phyloP scores from a whole-genome alignment of 2,797 vertebrate genomes.

The Tokudaia tokunoshimensis region DNA sequence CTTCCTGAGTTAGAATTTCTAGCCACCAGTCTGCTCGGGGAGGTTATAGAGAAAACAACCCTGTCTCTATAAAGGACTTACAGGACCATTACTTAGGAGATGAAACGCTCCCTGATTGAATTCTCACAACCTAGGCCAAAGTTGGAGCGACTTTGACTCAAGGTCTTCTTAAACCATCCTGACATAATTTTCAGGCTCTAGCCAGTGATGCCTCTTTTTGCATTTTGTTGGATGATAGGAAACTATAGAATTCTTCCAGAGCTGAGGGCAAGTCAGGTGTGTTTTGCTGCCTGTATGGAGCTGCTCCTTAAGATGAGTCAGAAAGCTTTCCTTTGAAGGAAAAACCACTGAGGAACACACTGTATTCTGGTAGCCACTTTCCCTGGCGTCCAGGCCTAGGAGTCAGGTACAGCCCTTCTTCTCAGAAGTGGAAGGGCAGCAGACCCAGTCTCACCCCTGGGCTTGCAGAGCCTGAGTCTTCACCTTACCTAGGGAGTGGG shows the following conservation, averaged over 20 bases:
- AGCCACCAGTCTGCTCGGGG: slow-evolving; percentile 1
- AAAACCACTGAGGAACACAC: slow-evolving; percentile 34
- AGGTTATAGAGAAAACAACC: slow-evolving; percentile 43
- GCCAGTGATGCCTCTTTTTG: background rate
- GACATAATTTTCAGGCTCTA: background rate
- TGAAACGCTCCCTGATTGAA: slow-evolving; percentile 43
- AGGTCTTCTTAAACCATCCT: background rate
- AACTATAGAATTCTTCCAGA: background rate
- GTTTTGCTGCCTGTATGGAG: background rate
- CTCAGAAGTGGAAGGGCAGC: background rate
- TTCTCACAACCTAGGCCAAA: slow-evolving; percentile 28
- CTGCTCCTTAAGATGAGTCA: slow-evolving; percentile 54
- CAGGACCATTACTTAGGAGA: slow-evolving; percentile 2
- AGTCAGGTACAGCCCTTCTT: slow-evolving; percentile 15
- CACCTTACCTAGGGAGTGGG: background rate
- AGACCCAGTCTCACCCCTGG: background rate
- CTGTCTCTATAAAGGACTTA: slow-evolving; percentile 4
- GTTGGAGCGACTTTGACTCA: background rate
- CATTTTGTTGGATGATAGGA: background rate
- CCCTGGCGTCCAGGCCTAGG: slow-evolving; percentile 43
- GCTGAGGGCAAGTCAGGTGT: slow-evolving; percentile 31
- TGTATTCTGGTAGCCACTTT: slow-evolving; percentile 24
- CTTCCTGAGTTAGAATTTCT: slow-evolving; percentile 62
- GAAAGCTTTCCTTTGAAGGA: slow-evolving; percentile 61
- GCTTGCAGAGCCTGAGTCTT: background rate